phyloP scores from a whole-genome alignment of 2,113 vertebrate species.

The Chaetodon auriga region DNA sequence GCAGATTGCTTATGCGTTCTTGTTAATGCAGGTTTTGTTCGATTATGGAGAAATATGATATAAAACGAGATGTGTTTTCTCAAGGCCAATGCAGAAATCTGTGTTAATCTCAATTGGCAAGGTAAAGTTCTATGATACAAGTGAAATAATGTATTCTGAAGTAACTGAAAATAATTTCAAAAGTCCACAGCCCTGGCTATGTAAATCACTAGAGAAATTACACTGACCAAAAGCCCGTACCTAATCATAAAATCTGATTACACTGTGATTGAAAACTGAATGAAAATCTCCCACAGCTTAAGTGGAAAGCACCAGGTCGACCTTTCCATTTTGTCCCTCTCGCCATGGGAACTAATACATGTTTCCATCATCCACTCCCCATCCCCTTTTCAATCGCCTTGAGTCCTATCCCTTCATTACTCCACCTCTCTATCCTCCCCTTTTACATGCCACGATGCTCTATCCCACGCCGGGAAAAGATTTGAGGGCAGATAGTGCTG shows the following conservation, averaged over 20 bases:
- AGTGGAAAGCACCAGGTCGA: slow-evolving; percentile 60
- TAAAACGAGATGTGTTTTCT: background rate
- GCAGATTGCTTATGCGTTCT: background rate
- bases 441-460: slow-evolving; percentile 47
- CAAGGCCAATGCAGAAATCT: background rate
- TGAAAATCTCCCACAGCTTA: slow-evolving; percentile 68
- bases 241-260: slow-evolving; percentile 79
- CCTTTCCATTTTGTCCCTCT: slow-evolving; percentile 64
- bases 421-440: slow-evolving; percentile 34
- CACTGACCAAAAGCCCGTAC: slow-evolving; percentile 62
- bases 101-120: background rate
- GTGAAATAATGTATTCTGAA: slow-evolving; percentile 30
- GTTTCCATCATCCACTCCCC: slow-evolving; percentile 55
- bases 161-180: slow-evolving; percentile 42
- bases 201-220: slow-evolving; percentile 72
- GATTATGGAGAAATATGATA: background rate
- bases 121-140: background rate
- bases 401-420: slow-evolving; percentile 55
- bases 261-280: slow-evolving; percentile 72
- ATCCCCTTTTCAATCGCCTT: slow-evolving; percentile 24
- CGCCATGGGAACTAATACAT: slow-evolving; percentile 51
- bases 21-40: slow-evolving; percentile 8
- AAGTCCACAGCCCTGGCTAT: slow-evolving; percentile 14
- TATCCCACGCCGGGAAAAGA: slow-evolving; percentile 40
- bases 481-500: slow-evolving; percentile 64